Evolutionary conservation across 2,797 vertebrate species (phyloP).

Genomic region (Liasis olivaceus): DNA sequence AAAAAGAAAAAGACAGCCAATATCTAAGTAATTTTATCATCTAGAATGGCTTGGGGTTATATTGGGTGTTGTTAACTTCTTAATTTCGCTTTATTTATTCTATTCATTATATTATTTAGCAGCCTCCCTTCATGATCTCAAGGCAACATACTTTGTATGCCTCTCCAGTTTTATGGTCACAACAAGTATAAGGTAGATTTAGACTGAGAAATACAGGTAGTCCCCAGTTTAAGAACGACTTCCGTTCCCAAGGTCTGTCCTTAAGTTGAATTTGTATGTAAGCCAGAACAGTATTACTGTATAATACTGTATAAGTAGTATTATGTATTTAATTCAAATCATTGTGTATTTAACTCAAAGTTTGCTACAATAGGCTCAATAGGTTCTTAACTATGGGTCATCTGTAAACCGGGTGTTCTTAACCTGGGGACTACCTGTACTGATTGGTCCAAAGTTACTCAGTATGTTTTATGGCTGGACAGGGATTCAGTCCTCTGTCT

Average conservation of each 20-base stretch:
- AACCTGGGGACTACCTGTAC: too few species aligned
- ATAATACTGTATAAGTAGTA: too few species aligned
- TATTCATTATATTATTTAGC: background rate
- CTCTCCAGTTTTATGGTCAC: background rate
- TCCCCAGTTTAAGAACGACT: too few species aligned
- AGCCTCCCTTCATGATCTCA: background rate
- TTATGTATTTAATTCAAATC: too few species aligned
- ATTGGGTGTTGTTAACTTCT: background rate
- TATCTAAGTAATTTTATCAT: background rate
- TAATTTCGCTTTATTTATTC: background rate
- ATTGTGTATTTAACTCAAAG: too few species aligned
- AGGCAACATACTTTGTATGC: background rate
- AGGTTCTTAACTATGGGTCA: too few species aligned
- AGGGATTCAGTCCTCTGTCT: background rate
- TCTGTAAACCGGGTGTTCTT: too few species aligned
- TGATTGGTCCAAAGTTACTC: background rate
- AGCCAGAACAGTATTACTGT: too few species aligned
- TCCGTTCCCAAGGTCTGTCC: too few species aligned
- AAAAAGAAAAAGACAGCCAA: background rate
- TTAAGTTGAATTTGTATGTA: too few species aligned
- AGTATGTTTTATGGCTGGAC: background rate
- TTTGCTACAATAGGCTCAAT: too few species aligned
- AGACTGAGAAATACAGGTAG: background rate
- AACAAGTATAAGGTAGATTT: background rate
- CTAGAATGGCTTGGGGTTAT: background rate